These are phyloP conservation scores for Hemithea aestivaria DNA, from an alignment of 2,888 invertebrate genomes.

Conservation along the genomic window DNA sequence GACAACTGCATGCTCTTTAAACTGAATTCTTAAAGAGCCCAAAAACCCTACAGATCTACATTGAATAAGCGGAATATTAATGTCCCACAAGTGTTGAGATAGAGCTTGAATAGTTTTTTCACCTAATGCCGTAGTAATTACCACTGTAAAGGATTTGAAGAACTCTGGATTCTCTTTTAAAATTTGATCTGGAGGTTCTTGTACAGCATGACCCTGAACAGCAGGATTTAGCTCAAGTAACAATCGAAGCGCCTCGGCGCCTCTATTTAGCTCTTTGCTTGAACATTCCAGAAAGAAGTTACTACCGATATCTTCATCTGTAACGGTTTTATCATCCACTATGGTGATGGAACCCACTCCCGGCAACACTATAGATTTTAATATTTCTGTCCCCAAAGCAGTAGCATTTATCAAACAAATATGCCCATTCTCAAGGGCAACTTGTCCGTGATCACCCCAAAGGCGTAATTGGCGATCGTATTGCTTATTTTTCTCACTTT, in stretches of 20 bases:
- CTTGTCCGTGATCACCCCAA: constrained; percentile 99
- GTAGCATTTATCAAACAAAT: constrained; percentile 97
- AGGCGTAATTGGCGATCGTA: constrained; percentile 92
- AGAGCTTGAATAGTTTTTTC: constrained; percentile 88
- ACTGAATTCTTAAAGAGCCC: constrained; percentile 92
- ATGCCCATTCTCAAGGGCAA: constrained; percentile 90
- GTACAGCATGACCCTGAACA: constrained; percentile 94
- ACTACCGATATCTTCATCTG: constrained; percentile 94
- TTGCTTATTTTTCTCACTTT: constrained; percentile 86
- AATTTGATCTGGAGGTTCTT: constrained; percentile 91
- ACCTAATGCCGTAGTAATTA: constrained; percentile 87
- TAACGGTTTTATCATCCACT: constrained; percentile 91
- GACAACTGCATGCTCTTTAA: constrained; percentile 89
- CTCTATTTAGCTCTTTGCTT: constrained; percentile 90
- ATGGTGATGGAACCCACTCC: constrained; percentile 96
- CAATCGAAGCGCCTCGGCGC: constrained; percentile 88
- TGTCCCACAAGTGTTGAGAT: constrained; percentile 89
- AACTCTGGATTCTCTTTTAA: constrained; percentile 92
- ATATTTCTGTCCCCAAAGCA: constrained; percentile 94
- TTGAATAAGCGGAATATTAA: constrained; percentile 90
- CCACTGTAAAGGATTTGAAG: constrained; percentile 92
- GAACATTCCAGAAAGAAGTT: constrained; percentile 96
- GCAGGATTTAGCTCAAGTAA: constrained; percentile 95
- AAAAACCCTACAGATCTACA: constrained; percentile 95
- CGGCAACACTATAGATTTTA: constrained; percentile 96